phyloP scores from a whole-genome alignment of 2,888 invertebrate genomes.

The Pandemis cinnamomeana region DNA sequence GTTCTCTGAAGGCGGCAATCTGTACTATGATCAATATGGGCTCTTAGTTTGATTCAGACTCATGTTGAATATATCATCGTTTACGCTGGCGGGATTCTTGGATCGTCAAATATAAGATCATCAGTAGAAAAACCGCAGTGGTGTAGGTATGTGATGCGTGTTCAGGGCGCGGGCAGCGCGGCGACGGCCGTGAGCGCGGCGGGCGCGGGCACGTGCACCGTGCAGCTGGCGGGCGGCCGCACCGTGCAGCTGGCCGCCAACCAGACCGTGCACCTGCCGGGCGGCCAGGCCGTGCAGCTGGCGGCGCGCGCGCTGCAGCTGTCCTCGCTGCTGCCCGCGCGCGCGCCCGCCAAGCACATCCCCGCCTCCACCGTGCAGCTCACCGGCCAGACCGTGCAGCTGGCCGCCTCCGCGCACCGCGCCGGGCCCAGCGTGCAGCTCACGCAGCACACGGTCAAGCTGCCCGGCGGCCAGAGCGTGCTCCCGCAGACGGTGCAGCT shows the following conservation, averaged over 20 bases:
- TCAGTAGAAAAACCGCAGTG: too few relatives aligned
- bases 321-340: slow-evolving; percentile 67
- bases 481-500: slow-evolving; percentile 59
- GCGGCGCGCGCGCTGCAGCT: slow-evolving; percentile 64
- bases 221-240: slow-evolving; percentile 71
- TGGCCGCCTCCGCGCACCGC: slow-evolving; percentile 63
- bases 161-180: slow-evolving; percentile 37
- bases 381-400: slow-evolving; percentile 71
- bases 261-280: slow-evolving; percentile 66
- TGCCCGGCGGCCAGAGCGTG: slow-evolving; percentile 52
- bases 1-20: too few relatives aligned
- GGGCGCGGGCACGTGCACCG: slow-evolving; percentile 62
- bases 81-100: too few relatives aligned
- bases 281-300: slow-evolving; percentile 53
- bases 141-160: neutral
- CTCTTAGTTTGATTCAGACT: too few relatives aligned
- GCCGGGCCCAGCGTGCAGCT: slow-evolving; percentile 59
- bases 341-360: slow-evolving; percentile 68
- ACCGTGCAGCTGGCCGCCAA: slow-evolving; percentile 71
- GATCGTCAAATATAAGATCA: too few relatives aligned
- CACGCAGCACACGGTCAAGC: slow-evolving; percentile 64
- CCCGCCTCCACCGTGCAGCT: slow-evolving; percentile 72
- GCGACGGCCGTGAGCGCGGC: slow-evolving; percentile 51
- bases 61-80: too few relatives aligned
- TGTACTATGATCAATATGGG: too few relatives aligned